Percentiles rank a stretch among this genome's conserved stretches.
phyloP scores from a whole-genome alignment of 1,140 invertebrate species.

The Popillia japonica region DNA sequence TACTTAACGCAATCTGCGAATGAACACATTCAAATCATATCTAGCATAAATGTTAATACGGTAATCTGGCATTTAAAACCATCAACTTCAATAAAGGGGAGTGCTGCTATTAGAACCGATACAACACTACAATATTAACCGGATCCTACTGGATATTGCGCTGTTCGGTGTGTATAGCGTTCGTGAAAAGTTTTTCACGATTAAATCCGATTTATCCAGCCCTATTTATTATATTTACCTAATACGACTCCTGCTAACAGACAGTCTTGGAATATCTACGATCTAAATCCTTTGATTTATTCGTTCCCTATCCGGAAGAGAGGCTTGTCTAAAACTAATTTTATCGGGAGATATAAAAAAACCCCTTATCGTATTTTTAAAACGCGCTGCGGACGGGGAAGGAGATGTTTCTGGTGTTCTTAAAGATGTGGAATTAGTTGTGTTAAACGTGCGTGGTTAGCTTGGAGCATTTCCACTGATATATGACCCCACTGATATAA shows the following conservation, averaged over 20 bases:
- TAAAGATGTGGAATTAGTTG: slow-evolving; percentile 22
- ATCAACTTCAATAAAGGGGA: slow-evolving; percentile 41
- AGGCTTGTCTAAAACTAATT: not conserved
- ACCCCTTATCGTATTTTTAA: not conserved
- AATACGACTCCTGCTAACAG: no score
- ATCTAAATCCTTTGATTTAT: slow-evolving; percentile 3
- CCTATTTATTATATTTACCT: no score
- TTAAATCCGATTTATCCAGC: no score
- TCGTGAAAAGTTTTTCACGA: no score
- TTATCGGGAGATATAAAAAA: not conserved
- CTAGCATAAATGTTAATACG: slow-evolving; percentile 58
- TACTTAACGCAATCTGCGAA: slow-evolving; percentile 45
- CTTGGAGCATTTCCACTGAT: slow-evolving; percentile 49
- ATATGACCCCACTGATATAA: slow-evolving; percentile 60
- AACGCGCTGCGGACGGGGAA: not conserved
- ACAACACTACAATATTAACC: not conserved
- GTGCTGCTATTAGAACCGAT: not conserved
- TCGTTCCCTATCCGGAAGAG: not conserved
- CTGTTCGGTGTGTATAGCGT: not conserved
- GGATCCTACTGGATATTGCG: not conserved
- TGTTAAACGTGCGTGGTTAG: slow-evolving; percentile 15
- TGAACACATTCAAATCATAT: slow-evolving; percentile 54
- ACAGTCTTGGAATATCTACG: no score
- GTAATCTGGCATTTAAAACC: slow-evolving; percentile 56
- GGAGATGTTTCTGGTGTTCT: not conserved